phyloP scores from a whole-genome alignment of 1,140 invertebrate species.

The Dolichoris vasculosae region DNA sequence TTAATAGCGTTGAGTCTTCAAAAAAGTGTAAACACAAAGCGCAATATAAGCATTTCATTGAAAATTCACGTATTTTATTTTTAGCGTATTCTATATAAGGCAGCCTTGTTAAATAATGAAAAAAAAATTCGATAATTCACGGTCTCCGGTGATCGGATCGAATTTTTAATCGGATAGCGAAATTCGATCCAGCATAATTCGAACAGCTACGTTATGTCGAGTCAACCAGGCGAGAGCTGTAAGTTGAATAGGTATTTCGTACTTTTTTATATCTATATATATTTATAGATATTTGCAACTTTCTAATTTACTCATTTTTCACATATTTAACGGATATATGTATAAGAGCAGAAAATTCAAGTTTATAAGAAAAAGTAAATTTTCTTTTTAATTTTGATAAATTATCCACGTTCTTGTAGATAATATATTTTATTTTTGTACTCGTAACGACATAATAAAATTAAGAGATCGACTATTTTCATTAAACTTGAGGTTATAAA shows the following conservation, averaged over 20 bases:
- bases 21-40: neutral
- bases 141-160: neutral
- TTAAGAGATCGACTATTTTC: no score
- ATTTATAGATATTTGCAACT: neutral
- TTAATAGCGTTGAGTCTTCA: neutral
- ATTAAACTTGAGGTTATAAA: no score
- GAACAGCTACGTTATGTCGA: neutral
- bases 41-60: neutral
- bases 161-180: slow-evolving; percentile 1
- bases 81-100: neutral
- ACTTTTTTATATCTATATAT: neutral
- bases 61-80: neutral
- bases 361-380: neutral
- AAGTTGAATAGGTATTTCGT: neutral
- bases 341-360: neutral
- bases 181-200: neutral
- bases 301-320: neutral
- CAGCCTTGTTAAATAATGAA: neutral
- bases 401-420: no score
- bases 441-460: no score
- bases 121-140: slow-evolving; percentile 12
- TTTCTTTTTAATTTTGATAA: no score
- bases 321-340: neutral
- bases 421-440: no score
- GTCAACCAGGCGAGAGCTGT: neutral